phyloP scores from a whole-genome alignment of 2,888 invertebrate species.

The Scrobipalpa costella region DNA sequence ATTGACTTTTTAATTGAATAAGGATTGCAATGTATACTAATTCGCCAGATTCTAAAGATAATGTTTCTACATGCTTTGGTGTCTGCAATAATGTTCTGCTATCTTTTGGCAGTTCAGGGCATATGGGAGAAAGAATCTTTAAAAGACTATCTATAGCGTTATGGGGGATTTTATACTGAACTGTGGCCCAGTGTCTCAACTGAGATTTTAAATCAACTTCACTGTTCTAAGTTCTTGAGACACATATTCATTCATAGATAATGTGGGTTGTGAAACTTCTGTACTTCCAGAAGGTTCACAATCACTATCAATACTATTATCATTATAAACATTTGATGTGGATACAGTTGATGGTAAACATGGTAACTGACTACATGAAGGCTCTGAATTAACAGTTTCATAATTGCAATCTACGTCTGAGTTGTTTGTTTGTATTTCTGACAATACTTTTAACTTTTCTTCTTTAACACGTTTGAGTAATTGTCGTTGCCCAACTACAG shows the following conservation, averaged over 20 bases:
- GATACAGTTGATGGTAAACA: neutral
- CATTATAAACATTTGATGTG: neutral
- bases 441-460: neutral
- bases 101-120: neutral
- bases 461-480: neutral
- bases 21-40: too few species aligned
- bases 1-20: too few species aligned
- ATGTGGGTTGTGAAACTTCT: neutral
- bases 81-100: conserved; percentile 13
- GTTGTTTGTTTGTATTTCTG: neutral
- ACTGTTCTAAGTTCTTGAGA: neutral
- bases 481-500: neutral
- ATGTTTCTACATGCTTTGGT: too few species aligned
- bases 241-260: too few species aligned
- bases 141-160: conserved; percentile 16
- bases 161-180: conserved; percentile 16
- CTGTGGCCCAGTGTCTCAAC: conserved; percentile 14
- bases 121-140: neutral
- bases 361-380: neutral
- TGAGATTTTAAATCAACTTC: neutral
- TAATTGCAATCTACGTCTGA: neutral
- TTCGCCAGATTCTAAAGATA: too few species aligned
- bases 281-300: neutral
- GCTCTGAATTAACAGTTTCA: neutral
- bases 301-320: neutral